Conservation (phyloP, 2,888 invertebrate genomes). For the Drosophila glabriapex region DNA sequence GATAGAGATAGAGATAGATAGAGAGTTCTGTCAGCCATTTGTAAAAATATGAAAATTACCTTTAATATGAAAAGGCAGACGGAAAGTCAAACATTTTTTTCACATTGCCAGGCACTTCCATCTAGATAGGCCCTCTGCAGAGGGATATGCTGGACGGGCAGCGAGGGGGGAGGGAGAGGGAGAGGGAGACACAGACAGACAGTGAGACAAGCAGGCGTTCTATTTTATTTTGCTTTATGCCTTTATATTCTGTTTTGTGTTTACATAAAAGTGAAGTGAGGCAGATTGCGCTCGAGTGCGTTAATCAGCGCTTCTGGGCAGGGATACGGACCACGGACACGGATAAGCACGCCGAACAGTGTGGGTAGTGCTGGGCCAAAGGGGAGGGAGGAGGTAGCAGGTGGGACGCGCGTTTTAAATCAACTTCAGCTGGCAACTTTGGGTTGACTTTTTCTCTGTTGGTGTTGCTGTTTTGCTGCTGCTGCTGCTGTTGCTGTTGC, state of each 20-base stretch:
- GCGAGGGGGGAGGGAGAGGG: neutral
- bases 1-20: slow-evolving; percentile 8
- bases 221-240: slow-evolving; percentile 78
- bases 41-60: slow-evolving; percentile 81
- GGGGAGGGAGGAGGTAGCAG: neutral
- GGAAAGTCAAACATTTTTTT: slow-evolving; percentile 54
- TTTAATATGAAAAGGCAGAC: slow-evolving; percentile 75
- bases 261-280: slow-evolving; percentile 81
- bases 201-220: slow-evolving; percentile 50
- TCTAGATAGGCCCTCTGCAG: slow-evolving; percentile 68
- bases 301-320: slow-evolving; percentile 79
- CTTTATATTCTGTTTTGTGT: slow-evolving; percentile 81
- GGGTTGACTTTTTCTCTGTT: slow-evolving; percentile 65
- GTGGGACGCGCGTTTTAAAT: slow-evolving; percentile 52
- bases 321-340: slow-evolving; percentile 43
- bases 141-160: neutral
- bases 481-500: slow-evolving; percentile 21
- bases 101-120: slow-evolving; percentile 60
- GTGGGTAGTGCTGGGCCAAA: neutral
- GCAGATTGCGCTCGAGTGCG: slow-evolving; percentile 82
- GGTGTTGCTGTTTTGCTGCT: slow-evolving; percentile 22
- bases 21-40: slow-evolving; percentile 59
- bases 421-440: slow-evolving; percentile 60
- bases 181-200: neutral
- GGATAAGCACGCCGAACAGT: slow-evolving; percentile 11